Percentiles rank a stretch among this genome's conserved stretches.
phyloP scores from a whole-genome alignment of 2,888 invertebrate species.

The Drosophila nr. medialis region DNA sequence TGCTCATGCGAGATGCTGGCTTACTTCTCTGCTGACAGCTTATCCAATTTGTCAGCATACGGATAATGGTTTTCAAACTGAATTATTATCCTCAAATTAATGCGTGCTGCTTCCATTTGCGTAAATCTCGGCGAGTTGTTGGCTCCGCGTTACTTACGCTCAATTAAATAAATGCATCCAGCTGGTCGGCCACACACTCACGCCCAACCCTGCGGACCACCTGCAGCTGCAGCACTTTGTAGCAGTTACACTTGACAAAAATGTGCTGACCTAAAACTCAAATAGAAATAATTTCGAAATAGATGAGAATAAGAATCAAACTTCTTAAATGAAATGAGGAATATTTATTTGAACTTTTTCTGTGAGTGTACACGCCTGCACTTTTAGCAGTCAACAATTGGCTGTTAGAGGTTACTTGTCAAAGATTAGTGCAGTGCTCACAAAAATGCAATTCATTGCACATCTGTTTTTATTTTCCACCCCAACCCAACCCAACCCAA shows the following conservation, averaged over 20 bases:
- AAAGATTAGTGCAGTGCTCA: neutral
- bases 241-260: neutral
- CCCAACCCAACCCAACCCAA: neutral
- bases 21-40: neutral
- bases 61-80: neutral
- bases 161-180: conserved; percentile 56
- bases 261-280: neutral
- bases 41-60: neutral
- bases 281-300: neutral
- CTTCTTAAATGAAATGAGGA: neutral
- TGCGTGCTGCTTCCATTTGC: conserved; percentile 2
- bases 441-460: conserved; percentile 59
- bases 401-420: neutral
- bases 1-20: neutral
- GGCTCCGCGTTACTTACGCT: conserved; percentile 61
- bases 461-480: conserved; percentile 27
- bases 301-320: neutral
- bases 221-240: neutral
- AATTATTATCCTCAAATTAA: neutral
- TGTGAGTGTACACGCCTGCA: conserved; percentile 25
- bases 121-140: conserved; percentile 4
- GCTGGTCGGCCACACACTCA: conserved; percentile 1
- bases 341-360: neutral
- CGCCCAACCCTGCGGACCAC: neutral
- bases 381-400: conserved; percentile 42